These are phyloP conservation scores for Phoxinus phoxinus DNA, from an alignment of 2,113 vertebrate genomes.

Conservation along the genomic window DNA sequence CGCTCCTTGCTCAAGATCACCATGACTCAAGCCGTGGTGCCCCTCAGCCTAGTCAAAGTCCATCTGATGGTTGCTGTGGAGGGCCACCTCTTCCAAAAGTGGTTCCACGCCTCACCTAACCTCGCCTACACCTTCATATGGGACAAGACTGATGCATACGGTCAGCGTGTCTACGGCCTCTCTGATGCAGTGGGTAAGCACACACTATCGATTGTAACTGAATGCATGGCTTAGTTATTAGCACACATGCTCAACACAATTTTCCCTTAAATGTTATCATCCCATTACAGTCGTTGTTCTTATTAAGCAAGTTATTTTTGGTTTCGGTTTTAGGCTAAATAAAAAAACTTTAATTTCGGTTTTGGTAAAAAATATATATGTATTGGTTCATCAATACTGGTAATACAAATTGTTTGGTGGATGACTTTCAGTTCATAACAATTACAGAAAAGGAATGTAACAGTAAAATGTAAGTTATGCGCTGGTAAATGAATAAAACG, in stretches of 20 bases:
- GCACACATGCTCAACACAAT: neutral
- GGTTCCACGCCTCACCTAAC: constrained; percentile 96
- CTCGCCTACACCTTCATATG: constrained; percentile 97
- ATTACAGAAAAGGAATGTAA: neutral
- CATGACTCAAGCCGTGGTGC: constrained; percentile 94
- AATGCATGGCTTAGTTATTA: neutral
- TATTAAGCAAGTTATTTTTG: neutral
- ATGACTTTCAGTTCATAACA: neutral
- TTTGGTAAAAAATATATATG: neutral
- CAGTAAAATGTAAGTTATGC: neutral
- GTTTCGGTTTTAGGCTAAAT: neutral
- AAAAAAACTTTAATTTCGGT: neutral
- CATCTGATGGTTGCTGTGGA: constrained; percentile 98
- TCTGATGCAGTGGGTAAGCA: constrained; percentile 95
- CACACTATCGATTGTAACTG: neutral
- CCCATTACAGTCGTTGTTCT: neutral
- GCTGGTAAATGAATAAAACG: neutral
- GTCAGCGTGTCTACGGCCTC: constrained; percentile 93
- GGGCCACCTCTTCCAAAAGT: constrained; percentile 97
- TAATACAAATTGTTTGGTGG: neutral
- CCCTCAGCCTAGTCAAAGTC: constrained; percentile 94
- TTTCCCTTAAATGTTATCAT: neutral
- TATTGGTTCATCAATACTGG: neutral
- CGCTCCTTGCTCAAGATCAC: constrained; percentile 94
- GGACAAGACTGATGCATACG: constrained; percentile 97